phyloP scores from a whole-genome alignment of 2,797 vertebrate species.

The Crenichthys baileyi region DNA sequence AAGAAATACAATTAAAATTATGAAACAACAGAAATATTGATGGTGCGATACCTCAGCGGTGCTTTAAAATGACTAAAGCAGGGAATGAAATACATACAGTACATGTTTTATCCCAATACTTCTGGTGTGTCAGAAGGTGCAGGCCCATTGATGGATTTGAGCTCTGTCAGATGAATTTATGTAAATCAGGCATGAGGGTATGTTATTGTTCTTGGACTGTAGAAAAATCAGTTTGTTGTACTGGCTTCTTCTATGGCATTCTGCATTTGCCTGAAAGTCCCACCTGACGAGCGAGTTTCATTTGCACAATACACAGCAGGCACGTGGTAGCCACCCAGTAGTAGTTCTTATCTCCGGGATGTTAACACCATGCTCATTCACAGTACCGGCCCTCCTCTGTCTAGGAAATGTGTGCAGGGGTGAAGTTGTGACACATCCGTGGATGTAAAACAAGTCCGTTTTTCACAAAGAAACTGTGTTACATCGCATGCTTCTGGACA shows the following conservation, averaged over 20 bases:
- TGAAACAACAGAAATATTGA: not conserved
- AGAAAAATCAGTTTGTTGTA: slow-evolving; percentile 7
- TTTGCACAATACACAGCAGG: not conserved
- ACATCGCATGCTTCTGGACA: not conserved
- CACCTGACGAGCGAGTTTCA: not conserved
- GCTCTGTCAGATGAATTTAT: not conserved
- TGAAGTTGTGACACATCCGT: not conserved
- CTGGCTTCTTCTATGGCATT: slow-evolving; percentile 17
- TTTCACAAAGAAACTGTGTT: not conserved
- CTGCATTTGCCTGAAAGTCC: not conserved
- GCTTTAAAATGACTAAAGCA: not conserved
- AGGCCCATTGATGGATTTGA: not conserved
- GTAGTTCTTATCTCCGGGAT: slow-evolving; percentile 7
- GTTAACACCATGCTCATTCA: slow-evolving; percentile 30
- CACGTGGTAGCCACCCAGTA: not conserved
- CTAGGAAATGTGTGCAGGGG: slow-evolving; percentile 4
- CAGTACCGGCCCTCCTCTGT: rapidly evolving
- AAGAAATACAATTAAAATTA: not conserved
- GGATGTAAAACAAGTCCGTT: not conserved
- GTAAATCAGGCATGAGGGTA: slow-evolving; percentile 2
- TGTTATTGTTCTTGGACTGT: not conserved
- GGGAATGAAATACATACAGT: not conserved
- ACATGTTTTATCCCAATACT: not conserved
- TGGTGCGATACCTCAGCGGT: not conserved
- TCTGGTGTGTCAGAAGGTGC: not conserved